phyloP scores from a whole-genome alignment of 2,888 invertebrate species.

The Autographa gamma region DNA sequence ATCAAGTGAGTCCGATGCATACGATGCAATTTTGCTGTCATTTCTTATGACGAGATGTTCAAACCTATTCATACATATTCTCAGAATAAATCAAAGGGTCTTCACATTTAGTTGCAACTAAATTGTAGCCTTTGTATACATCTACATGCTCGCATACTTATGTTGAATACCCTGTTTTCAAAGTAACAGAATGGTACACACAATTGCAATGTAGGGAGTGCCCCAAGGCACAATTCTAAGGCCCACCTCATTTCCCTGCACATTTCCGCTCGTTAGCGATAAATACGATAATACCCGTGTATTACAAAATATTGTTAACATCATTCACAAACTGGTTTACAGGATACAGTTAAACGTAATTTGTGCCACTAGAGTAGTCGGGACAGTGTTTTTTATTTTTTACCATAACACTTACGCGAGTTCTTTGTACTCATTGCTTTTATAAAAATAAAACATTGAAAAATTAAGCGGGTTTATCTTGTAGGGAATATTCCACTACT shows the following conservation, averaged over 20 bases:
- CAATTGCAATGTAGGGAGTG: constrained; percentile 69
- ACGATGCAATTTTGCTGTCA: constrained; percentile 21
- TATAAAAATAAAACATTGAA: constrained; percentile 63
- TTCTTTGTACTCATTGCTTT: constrained; percentile 55
- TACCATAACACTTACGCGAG: constrained; percentile 47
- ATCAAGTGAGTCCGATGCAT: constrained; percentile 92
- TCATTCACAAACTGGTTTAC: constrained; percentile 75
- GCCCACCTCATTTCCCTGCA: constrained; percentile 73
- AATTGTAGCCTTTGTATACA: constrained; percentile 46
- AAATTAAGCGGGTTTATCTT: constrained; percentile 60
- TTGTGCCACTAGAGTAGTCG: constrained; percentile 75
- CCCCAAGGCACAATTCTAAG: constrained; percentile 73
- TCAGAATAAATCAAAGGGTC: constrained; percentile 41
- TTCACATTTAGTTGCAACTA: constrained; percentile 47
- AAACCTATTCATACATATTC: constrained; percentile 27
- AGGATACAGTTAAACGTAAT: constrained; percentile 79
- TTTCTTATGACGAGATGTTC: constrained; percentile 19
- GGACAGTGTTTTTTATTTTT: constrained; percentile 64
- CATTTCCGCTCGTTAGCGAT: constrained; percentile 82
- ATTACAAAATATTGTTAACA: constrained; percentile 81
- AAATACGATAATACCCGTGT: constrained; percentile 78
- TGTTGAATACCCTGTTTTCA: constrained; percentile 59
- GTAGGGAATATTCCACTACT: constrained; percentile 70
- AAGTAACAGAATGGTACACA: constrained; percentile 61
- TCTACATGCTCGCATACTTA: constrained; percentile 45